These are phyloP conservation scores for Hydrotaea cyrtoneurina DNA, from an alignment of 2,888 invertebrate species.

Conservation along the genomic window DNA sequence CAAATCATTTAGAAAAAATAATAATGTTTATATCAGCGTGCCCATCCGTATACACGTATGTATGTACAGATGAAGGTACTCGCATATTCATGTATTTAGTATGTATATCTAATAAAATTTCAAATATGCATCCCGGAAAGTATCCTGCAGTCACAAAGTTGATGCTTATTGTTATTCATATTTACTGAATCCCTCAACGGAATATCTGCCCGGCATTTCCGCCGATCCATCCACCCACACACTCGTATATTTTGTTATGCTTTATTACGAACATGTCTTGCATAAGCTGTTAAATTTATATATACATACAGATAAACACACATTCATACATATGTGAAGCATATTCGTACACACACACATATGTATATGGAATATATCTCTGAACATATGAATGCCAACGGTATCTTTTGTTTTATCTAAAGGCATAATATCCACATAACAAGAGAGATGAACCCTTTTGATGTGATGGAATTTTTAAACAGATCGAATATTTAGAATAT, in stretches of 20 bases:
- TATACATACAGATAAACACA: neutral
- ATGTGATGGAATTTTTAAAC: constrained; percentile 1
- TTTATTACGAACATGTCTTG: constrained; percentile 36
- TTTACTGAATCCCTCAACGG: constrained; percentile 18
- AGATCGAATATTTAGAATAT: too few species aligned
- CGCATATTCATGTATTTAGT: neutral
- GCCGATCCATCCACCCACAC: neutral
- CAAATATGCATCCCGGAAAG: constrained; percentile 26
- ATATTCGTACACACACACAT: neutral
- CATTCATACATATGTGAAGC: neutral
- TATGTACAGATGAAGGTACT: neutral
- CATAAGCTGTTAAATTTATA: constrained; percentile 40
- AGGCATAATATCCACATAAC: constrained; percentile 35
- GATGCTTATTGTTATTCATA: constrained; percentile 44
- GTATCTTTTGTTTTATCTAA: constrained; percentile 49
- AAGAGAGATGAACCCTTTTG: neutral
- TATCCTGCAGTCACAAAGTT: constrained; percentile 28
- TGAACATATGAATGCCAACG: constrained; percentile 34
- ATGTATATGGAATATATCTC: constrained; percentile 1
- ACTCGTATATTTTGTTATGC: constrained; percentile 32
- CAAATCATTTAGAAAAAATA: constrained; percentile 18
- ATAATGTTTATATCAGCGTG: constrained; percentile 12
- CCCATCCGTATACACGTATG: neutral
- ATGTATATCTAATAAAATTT: constrained; percentile 28
- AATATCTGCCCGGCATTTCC: neutral